Percentiles rank a stretch among this genome's conserved stretches.
phyloP scores from a whole-genome alignment of 2,888 invertebrate species.

The Drosophila nr. perissopoda region DNA sequence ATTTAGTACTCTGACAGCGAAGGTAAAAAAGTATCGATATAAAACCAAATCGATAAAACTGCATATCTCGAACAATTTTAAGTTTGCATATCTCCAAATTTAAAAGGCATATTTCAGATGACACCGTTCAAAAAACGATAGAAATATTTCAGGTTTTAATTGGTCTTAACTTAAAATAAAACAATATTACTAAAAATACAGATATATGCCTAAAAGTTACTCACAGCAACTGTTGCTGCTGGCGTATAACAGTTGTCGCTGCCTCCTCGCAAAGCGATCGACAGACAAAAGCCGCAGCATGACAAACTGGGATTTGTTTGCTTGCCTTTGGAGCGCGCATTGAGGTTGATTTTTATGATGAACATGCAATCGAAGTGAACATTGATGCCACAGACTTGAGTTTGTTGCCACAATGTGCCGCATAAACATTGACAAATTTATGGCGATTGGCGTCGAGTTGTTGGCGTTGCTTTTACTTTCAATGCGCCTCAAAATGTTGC shows the following conservation, averaged over 20 bases:
- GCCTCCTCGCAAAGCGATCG: background rate
- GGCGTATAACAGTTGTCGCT: slow-evolving; percentile 5
- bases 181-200: background rate
- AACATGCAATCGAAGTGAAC: slow-evolving; percentile 54
- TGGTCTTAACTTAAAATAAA: background rate
- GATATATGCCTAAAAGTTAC: accelerated
- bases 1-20: too few relatives aligned
- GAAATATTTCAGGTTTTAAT: background rate
- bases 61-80: background rate
- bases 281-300: background rate
- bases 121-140: background rate
- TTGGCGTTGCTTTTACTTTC: slow-evolving; percentile 57
- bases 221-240: slow-evolving; percentile 18
- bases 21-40: background rate
- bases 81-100: background rate
- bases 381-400: slow-evolving; percentile 17
- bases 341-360: slow-evolving; percentile 55
- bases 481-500: slow-evolving; percentile 59
- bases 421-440: slow-evolving; percentile 62
- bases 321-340: slow-evolving; percentile 16
- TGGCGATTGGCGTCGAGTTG: slow-evolving; percentile 39
- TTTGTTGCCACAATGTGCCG: slow-evolving; percentile 7
- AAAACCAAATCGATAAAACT: background rate
- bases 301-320: slow-evolving; percentile 29
- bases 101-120: background rate